A percentile compares a stretch with the other conserved stretches of the same genome.
These are phyloP conservation scores for Phanerotoma sp. DNA, from an alignment of 2,888 invertebrate genomes.

Conservation along the genomic window DNA sequence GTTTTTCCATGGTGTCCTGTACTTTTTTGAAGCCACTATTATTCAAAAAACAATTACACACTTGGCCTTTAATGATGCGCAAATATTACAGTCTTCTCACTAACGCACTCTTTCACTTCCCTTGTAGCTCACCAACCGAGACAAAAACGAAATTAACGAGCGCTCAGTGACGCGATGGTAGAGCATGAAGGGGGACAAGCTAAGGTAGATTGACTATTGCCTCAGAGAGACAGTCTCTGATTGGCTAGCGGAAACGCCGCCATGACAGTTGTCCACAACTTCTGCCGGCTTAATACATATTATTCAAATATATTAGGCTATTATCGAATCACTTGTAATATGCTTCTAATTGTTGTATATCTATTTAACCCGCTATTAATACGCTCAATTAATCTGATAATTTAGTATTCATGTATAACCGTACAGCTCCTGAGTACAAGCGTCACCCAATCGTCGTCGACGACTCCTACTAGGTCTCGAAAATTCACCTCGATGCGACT, in stretches of 20 bases:
- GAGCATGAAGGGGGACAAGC: constrained; percentile 60
- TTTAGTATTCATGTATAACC: not conserved
- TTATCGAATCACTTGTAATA: not conserved
- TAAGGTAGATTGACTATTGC: constrained; percentile 61
- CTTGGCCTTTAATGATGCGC: not conserved
- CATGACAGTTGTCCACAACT: constrained; percentile 59
- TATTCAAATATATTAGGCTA: not conserved
- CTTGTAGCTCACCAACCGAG: constrained; percentile 44
- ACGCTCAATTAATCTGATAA: not conserved
- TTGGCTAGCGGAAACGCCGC: constrained; percentile 70
- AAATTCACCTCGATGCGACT: constrained; percentile 40
- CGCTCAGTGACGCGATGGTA: constrained; percentile 66
- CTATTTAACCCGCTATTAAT: not conserved
- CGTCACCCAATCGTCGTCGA: constrained; percentile 18
- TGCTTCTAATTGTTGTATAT: no score
- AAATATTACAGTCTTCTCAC: not conserved
- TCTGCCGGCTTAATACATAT: not conserved
- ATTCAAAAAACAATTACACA: not conserved
- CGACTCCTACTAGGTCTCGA: constrained; percentile 15
- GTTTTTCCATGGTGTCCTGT: constrained; percentile 50
- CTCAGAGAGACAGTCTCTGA: constrained; percentile 62
- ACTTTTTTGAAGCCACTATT: not conserved
- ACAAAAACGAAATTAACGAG: constrained; percentile 51
- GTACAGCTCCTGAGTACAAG: not conserved
- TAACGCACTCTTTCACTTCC: constrained; percentile 23